A percentile compares a stretch with the other conserved stretches of the same genome.
Evolutionary conservation across 2,113 vertebrate genomes (phyloP).

Genomic region (Lycaon pictus): DNA sequence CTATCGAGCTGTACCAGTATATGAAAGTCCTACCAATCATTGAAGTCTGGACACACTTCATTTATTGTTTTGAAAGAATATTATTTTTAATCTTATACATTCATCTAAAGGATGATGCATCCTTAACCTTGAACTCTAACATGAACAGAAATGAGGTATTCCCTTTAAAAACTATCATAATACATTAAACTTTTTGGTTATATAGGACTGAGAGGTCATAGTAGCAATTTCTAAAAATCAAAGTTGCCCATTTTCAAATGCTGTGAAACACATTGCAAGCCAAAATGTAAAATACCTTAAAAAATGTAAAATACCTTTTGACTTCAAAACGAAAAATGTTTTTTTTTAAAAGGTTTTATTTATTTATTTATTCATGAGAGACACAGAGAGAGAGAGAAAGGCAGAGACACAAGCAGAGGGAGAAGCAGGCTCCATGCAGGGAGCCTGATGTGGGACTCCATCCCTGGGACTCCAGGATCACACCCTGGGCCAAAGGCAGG

Average conservation of each 20-base stretch:
- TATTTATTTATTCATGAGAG: too few species aligned
- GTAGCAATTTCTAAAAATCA: conserved; percentile 8
- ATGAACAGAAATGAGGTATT: conserved; percentile 18
- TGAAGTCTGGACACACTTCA: background rate
- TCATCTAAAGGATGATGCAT: background rate
- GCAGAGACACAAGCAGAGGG: too few species aligned
- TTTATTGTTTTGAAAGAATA: background rate
- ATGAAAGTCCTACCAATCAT: background rate
- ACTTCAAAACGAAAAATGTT: background rate
- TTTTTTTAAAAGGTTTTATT: background rate
- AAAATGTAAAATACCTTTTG: background rate
- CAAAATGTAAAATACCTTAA: background rate
- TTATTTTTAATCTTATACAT: background rate
- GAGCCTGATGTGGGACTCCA: too few species aligned
- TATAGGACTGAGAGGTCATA: background rate
- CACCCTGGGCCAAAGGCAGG: too few species aligned
- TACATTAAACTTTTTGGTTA: conserved; percentile 32
- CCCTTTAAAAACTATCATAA: background rate
- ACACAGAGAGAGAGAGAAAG: too few species aligned
- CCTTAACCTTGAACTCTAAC: conserved; percentile 39
- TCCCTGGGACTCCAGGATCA: too few species aligned
- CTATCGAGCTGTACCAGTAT: background rate
- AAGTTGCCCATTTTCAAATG: conserved; percentile 38
- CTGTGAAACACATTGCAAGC: background rate
- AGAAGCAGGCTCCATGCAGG: too few species aligned